Evolutionary conservation across 1,140 invertebrate species (phyloP).

Genomic region (Drosophila obscura): DNA sequence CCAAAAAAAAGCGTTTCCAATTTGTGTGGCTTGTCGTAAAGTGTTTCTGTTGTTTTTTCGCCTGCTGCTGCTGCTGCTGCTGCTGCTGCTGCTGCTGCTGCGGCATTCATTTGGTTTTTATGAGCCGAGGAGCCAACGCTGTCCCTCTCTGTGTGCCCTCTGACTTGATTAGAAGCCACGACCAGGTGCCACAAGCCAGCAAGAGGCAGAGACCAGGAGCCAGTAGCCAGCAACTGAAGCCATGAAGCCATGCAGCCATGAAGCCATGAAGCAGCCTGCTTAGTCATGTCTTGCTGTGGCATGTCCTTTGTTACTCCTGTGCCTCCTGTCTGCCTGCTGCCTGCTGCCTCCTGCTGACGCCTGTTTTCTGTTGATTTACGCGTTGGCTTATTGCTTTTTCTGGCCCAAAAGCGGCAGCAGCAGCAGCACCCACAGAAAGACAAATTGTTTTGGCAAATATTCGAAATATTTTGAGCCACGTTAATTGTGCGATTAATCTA

Average conservation of each 20-base stretch:
- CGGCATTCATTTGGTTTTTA: conserved; percentile 78
- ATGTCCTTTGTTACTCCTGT: conserved; percentile 48
- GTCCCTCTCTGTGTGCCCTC: conserved; percentile 8
- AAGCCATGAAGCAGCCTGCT: conserved; percentile 37
- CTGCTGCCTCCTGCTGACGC: conserved; percentile 5
- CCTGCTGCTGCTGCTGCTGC: conserved; percentile 30
- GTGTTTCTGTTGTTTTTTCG: conserved; percentile 60
- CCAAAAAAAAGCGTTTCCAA: conserved; percentile 70
- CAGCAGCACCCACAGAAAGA: conserved; percentile 30
- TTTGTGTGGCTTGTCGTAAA: conserved; percentile 82
- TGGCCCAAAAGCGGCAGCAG: conserved; percentile 7
- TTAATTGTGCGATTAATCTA: conserved; percentile 74
- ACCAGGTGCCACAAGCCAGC: conserved; percentile 39
- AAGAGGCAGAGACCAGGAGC: too few relatives aligned
- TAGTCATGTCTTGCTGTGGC: conserved; percentile 62
- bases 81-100: conserved; percentile 28
- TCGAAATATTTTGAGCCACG: conserved; percentile 63
- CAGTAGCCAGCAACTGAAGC: too few relatives aligned
- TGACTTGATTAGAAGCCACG: conserved; percentile 67
- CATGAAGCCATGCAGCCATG: too few relatives aligned
- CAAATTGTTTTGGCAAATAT: conserved; percentile 60
- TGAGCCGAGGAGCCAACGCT: conserved; percentile 56
- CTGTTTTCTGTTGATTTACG: conserved; percentile 69
- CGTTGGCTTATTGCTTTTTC: conserved; percentile 71
- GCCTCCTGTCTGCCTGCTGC: not conserved